Percentiles rank a stretch among this genome's conserved stretches.
Evolutionary conservation across 2,797 vertebrate genomes (phyloP).

Genomic region (Urophycis tenuis): DNA sequence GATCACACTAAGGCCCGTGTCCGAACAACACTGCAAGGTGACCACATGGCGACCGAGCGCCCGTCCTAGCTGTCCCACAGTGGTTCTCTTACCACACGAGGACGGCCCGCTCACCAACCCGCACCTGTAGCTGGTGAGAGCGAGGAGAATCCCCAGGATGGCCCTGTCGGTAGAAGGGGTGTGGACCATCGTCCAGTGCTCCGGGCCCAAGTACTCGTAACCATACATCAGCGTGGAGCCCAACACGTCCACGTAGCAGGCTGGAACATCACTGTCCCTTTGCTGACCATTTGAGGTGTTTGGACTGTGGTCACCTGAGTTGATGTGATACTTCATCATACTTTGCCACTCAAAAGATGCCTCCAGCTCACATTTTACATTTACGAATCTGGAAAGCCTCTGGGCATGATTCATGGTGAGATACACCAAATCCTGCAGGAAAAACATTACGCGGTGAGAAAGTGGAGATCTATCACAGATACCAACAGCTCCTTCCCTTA

Average conservation of each 20-base stretch:
- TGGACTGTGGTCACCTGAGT: constrained; percentile 24
- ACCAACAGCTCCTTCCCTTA: constrained; percentile 49
- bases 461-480: constrained; percentile 18
- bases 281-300: background rate
- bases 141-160: constrained; percentile 71
- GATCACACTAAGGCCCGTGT: constrained; percentile 48
- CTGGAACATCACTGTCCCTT: constrained; percentile 10
- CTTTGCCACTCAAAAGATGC: constrained; percentile 81
- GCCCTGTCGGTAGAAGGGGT: constrained; percentile 70
- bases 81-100: constrained; percentile 69
- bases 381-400: constrained; percentile 59
- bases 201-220: constrained; percentile 77
- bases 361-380: constrained; percentile 47
- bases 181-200: constrained; percentile 60
- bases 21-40: constrained; percentile 62
- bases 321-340: constrained; percentile 74
- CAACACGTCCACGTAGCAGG: constrained; percentile 72
- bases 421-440: constrained; percentile 64
- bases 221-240: constrained; percentile 66
- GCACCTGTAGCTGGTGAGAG: constrained; percentile 71
- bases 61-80: constrained; percentile 64
- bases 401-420: constrained; percentile 70
- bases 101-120: constrained; percentile 69
- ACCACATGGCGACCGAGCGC: constrained; percentile 75
- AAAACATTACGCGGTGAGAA: constrained; percentile 44